These are phyloP conservation scores for Drosophila lacteicornis DNA, from an alignment of 1,140 invertebrate genomes.

Conservation along the genomic window DNA sequence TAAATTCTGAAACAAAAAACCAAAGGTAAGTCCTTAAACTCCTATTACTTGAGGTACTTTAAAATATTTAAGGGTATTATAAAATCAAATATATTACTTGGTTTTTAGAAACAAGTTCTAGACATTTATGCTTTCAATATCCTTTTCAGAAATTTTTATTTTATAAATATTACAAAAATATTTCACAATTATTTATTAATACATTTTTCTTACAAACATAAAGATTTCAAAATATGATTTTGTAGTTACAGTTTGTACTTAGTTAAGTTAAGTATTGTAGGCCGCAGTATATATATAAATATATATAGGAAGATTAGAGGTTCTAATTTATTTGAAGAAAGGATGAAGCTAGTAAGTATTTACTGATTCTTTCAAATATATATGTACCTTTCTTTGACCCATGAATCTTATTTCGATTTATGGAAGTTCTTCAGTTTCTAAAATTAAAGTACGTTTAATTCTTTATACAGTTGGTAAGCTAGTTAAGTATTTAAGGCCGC, in stretches of 20 bases:
- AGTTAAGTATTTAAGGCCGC: conserved; percentile 9
- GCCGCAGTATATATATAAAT: neutral
- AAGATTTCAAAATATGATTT: neutral
- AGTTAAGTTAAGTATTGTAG: conserved; percentile 10
- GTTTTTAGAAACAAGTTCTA: too few species aligned
- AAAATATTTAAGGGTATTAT: too few species aligned
- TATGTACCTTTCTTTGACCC: neutral
- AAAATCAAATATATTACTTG: too few species aligned
- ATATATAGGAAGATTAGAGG: too few species aligned
- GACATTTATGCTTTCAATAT: neutral
- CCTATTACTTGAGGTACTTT: too few species aligned
- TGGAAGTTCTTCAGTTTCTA: neutral
- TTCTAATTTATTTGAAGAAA: neutral
- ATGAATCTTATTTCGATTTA: neutral
- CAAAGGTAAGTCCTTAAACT: too few species aligned
- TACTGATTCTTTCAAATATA: neutral
- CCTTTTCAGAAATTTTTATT: neutral
- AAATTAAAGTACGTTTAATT: neutral
- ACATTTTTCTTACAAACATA: too few species aligned
- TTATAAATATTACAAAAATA: neutral
- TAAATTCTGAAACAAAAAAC: too few species aligned
- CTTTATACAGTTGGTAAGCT: neutral
- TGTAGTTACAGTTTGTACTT: conserved; percentile 4
- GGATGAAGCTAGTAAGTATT: neutral
- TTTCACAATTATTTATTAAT: neutral